Conservation (phyloP, 2,888 invertebrate genomes). For the Minunthozetes semirufus region DNA sequence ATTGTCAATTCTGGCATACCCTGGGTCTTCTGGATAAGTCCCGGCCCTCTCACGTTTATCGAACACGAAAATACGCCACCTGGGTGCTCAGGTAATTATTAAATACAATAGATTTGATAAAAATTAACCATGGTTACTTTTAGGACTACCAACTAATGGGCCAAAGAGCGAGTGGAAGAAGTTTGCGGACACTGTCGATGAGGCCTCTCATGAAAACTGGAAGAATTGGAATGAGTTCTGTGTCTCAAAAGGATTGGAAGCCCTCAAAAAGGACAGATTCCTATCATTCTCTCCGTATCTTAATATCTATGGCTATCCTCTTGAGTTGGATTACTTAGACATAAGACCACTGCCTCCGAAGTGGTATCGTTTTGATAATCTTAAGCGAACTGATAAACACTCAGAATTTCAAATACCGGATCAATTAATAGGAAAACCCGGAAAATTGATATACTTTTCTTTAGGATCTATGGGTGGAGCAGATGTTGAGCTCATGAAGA, state of each 20-base stretch:
- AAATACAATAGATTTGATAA: too few species aligned
- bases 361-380: background rate
- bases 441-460: constrained; percentile 34
- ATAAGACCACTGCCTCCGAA: background rate
- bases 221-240: too few species aligned
- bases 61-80: too few species aligned
- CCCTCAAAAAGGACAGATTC: too few species aligned
- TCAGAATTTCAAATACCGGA: constrained; percentile 8
- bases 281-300: background rate
- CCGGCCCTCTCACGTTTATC: too few species aligned
- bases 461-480: constrained; percentile 29
- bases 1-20: too few species aligned
- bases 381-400: background rate
- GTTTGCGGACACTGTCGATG: too few species aligned
- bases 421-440: background rate
- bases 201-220: too few species aligned
- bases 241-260: background rate
- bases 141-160: background rate
- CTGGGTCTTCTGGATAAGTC: too few species aligned
- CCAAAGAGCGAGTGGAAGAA: too few species aligned
- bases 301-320: constrained; percentile 11
- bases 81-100: too few species aligned
- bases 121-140: too few species aligned
- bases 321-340: constrained; percentile 13
- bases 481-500: constrained; percentile 31